phyloP scores from a whole-genome alignment of 2,888 invertebrate genomes.

The Cephonodes hylas region DNA sequence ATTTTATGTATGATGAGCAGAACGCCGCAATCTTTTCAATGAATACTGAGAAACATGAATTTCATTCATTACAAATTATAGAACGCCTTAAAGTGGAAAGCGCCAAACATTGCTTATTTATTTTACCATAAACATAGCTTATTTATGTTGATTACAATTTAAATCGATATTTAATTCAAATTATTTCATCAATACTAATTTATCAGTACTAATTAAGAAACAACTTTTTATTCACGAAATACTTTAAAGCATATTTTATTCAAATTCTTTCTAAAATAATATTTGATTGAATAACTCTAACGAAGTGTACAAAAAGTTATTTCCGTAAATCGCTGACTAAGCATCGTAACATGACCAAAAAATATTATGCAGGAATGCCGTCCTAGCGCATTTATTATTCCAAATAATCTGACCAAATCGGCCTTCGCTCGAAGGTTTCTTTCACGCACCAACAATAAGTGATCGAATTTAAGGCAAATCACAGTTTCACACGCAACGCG shows the following conservation, averaged over 20 bases:
- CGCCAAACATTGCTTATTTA: too few species aligned
- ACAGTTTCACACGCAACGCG: neutral
- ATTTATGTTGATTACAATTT: too few species aligned
- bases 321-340: neutral
- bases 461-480: conserved; percentile 4
- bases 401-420: neutral
- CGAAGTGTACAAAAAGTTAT: neutral
- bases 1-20: neutral
- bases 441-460: conserved; percentile 6
- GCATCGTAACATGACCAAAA: neutral
- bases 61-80: too few species aligned
- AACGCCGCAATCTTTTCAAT: neutral
- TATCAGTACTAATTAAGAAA: too few species aligned
- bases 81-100: too few species aligned
- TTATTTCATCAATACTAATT: too few species aligned
- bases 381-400: neutral
- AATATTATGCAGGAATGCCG: conserved; percentile 1
- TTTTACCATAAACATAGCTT: too few species aligned
- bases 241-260: too few species aligned
- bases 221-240: too few species aligned
- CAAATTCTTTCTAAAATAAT: neutral
- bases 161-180: too few species aligned
- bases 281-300: neutral
- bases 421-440: conserved; percentile 6
- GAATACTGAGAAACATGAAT: neutral